Evolutionary conservation across 1,140 invertebrate genomes (phyloP).

Genomic region (Odontomachus brunneus): DNA sequence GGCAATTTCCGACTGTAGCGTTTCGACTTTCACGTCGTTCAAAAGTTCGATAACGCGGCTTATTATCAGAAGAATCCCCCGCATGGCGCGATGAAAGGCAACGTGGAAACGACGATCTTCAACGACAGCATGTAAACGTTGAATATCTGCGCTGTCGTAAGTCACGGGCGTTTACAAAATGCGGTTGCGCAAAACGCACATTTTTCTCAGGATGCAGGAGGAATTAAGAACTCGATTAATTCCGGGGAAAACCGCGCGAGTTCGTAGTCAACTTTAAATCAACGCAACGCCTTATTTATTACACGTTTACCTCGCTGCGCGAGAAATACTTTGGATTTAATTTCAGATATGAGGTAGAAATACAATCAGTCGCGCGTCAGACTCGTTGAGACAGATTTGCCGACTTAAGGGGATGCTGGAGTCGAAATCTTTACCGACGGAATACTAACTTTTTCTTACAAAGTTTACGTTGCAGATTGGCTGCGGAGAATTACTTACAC

Average conservation of each 20-base stretch:
- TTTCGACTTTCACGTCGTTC: constrained; percentile 43
- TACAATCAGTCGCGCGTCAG: no score
- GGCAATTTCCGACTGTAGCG: constrained; percentile 69
- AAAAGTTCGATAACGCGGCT: constrained; percentile 55
- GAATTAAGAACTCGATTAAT: background rate
- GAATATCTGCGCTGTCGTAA: background rate
- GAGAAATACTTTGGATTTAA: background rate
- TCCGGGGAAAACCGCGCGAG: background rate
- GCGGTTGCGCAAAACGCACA: no score
- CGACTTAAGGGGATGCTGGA: no score
- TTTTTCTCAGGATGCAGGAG: no score
- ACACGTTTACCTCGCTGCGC: background rate
- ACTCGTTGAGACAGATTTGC: no score
- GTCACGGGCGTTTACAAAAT: background rate
- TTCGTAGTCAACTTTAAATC: constrained; percentile 8
- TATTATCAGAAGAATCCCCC: constrained; percentile 49
- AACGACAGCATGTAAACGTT: background rate
- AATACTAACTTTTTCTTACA: no score
- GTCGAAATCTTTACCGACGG: no score
- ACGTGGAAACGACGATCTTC: background rate
- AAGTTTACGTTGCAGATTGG: no score
- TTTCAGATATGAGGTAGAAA: background rate
- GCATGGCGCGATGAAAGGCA: background rate
- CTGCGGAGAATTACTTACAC: no score
- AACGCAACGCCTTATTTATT: background rate